Percentiles rank a stretch among this genome's conserved stretches.
phyloP scores from a whole-genome alignment of 2,797 vertebrate species.

The Syndactyla subalaris region DNA sequence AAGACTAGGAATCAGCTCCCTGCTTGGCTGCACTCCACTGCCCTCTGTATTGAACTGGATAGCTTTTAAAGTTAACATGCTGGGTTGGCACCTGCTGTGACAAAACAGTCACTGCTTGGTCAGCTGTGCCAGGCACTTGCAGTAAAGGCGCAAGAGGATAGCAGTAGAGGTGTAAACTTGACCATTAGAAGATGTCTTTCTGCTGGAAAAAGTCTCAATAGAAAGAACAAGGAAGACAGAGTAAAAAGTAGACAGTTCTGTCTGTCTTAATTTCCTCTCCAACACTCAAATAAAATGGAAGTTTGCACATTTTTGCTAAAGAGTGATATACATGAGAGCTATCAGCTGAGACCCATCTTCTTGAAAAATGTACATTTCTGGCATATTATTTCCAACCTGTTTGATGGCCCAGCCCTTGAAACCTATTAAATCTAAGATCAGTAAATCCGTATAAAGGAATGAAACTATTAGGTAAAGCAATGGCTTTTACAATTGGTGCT shows the following conservation, averaged over 20 bases:
- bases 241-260: not conserved
- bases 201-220: not conserved
- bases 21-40: not conserved
- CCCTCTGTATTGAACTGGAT: not conserved
- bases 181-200: not conserved
- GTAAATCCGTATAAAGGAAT: conserved; percentile 21
- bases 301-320: not conserved
- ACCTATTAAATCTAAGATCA: not conserved
- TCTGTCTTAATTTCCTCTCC: not conserved
- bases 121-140: not conserved
- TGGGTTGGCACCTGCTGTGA: not conserved
- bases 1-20: not conserved
- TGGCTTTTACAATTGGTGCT: not conserved
- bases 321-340: not conserved
- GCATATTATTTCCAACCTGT: conserved; percentile 10
- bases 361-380: conserved; percentile 23
- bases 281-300: not conserved
- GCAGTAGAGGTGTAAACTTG: not conserved
- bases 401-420: not conserved
- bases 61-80: not conserved
- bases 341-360: not conserved
- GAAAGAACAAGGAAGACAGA: not conserved
- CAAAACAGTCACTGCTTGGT: not conserved
- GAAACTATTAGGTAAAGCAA: conserved; percentile 16
- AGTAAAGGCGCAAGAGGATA: not conserved